phyloP scores from a whole-genome alignment of 2,113 vertebrate species.

The Rafetus swinhoei region DNA sequence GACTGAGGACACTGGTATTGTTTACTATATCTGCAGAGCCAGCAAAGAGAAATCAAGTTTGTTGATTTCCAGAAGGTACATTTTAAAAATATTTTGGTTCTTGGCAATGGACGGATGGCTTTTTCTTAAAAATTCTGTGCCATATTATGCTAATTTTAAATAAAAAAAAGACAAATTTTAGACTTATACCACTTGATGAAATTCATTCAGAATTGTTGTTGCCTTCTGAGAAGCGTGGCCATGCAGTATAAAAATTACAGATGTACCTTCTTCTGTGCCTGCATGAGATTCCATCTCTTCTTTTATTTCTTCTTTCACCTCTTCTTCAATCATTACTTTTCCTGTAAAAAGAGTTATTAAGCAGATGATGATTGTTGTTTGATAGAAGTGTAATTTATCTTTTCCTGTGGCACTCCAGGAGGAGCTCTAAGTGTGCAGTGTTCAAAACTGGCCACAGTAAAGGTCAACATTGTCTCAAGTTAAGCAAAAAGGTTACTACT shows the following conservation, averaged over 20 bases:
- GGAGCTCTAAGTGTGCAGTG: neutral
- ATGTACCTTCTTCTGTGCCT: conserved; percentile 90
- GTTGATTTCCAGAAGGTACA: neutral
- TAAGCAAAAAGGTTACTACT: neutral
- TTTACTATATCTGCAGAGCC: neutral
- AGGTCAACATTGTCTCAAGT: neutral
- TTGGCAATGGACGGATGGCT: neutral
- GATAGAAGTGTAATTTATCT: accelerated
- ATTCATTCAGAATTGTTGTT: conserved; percentile 4
- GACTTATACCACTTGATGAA: conserved; percentile 52
- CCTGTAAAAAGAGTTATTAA: conserved; percentile 75
- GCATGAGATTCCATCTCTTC: conserved; percentile 90
- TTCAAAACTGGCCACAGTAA: neutral
- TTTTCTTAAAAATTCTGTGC: neutral
- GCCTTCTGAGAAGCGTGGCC: neutral
- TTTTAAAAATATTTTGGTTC: conserved; percentile 9
- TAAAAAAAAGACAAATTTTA: conserved; percentile 1
- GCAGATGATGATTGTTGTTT: neutral
- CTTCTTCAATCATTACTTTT: conserved; percentile 91
- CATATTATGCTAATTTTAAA: conserved; percentile 28
- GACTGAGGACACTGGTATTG: neutral
- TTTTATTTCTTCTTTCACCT: conserved; percentile 90
- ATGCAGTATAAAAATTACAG: neutral
- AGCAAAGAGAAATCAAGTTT: neutral
- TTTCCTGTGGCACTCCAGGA: neutral